phyloP scores from a whole-genome alignment of 23 tunicate species.

The Pegea sp. region DNA sequence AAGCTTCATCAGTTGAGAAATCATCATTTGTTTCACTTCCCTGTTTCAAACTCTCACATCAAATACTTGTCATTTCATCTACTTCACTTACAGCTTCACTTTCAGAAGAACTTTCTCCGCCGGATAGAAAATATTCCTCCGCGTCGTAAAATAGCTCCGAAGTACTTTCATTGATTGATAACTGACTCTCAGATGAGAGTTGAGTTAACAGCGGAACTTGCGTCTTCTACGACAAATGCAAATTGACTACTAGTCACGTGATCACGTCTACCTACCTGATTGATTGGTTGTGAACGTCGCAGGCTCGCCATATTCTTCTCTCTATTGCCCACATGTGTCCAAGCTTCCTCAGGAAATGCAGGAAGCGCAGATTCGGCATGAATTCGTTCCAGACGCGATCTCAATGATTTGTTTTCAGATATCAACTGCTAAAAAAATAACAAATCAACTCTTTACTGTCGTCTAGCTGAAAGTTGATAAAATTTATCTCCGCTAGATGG shows the following conservation, averaged over 20 bases:
- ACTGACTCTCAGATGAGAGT: conserved; percentile 56
- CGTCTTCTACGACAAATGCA: conserved; percentile 11
- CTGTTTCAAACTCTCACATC: conserved; percentile 4
- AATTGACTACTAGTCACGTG: too few relatives aligned
- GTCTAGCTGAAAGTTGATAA: too few relatives aligned
- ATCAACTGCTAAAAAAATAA: too few relatives aligned
- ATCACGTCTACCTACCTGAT: too few relatives aligned
- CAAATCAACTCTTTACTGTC: too few relatives aligned
- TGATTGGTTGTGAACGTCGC: background rate
- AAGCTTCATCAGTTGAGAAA: conserved; percentile 38
- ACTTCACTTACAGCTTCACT: conserved; percentile 14
- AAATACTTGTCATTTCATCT: background rate
- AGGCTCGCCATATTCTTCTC: background rate
- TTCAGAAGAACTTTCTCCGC: conserved; percentile 51
- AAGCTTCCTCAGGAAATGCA: background rate
- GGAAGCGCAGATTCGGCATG: conserved; percentile 18
- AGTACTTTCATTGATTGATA: conserved; percentile 70
- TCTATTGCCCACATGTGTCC: background rate
- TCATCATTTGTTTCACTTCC: conserved; percentile 45
- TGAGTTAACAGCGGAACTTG: conserved; percentile 17
- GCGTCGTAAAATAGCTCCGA: conserved; percentile 98
- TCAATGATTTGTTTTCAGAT: conserved; percentile 16
- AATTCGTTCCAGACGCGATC: conserved; percentile 12
- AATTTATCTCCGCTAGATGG: too few relatives aligned
- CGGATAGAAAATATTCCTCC: conserved; percentile 68